Evolutionary conservation across 2,888 invertebrate genomes (phyloP).

Genomic region (Nymphalis c-album): DNA sequence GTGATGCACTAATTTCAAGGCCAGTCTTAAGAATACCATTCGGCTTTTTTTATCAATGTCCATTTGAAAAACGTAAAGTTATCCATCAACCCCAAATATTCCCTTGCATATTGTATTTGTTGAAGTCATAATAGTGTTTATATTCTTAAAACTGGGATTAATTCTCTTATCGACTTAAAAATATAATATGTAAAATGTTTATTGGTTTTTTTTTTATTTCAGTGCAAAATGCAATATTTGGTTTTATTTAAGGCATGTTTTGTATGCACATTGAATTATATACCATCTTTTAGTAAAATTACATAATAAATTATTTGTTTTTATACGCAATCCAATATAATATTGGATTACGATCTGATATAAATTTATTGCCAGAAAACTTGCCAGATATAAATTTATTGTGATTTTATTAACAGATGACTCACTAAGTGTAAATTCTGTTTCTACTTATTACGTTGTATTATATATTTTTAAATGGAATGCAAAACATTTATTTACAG

Average conservation of each 20-base stretch:
- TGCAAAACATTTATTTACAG: not conserved
- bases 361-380: too few species aligned
- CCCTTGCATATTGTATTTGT: slow-evolving; percentile 9
- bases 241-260: slow-evolving; percentile 13
- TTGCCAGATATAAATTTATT: not conserved
- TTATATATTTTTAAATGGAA: not conserved
- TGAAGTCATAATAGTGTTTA: not conserved
- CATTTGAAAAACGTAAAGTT: too few species aligned
- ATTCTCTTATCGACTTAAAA: slow-evolving; percentile 8
- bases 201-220: not conserved
- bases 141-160: not conserved
- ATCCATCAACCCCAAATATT: not conserved
- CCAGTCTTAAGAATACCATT: not conserved
- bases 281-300: slow-evolving; percentile 13
- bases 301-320: not conserved
- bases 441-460: not conserved
- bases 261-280: not conserved
- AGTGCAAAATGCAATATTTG: slow-evolving; percentile 5
- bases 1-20: not conserved
- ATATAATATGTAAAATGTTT: not conserved
- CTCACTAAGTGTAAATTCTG: slow-evolving; percentile 29
- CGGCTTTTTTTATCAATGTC: too few species aligned
- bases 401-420: slow-evolving; percentile 27
- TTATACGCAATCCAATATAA: not conserved
- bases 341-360: slow-evolving; percentile 3